A percentile compares a stretch with the other conserved stretches of the same genome.
These are phyloP conservation scores for Sorex araneus DNA, from an alignment of 2,113 vertebrate species.

Conservation along the genomic window DNA sequence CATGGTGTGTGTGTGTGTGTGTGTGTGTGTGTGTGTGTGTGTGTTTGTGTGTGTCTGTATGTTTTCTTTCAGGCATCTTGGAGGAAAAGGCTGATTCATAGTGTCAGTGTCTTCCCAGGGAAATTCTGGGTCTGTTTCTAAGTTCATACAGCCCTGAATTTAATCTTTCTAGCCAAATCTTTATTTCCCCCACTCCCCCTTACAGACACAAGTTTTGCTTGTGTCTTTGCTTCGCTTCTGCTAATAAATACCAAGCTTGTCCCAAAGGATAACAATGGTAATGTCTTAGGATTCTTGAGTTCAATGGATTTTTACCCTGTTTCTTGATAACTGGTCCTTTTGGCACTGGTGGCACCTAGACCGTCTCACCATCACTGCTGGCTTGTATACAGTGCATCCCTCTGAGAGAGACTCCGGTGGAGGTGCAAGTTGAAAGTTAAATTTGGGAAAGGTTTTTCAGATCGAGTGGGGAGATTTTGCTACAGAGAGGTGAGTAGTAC, in stretches of 20 bases:
- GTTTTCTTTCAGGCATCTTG: conserved; percentile 55
- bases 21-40: neutral
- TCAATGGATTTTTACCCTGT: rapidly evolving
- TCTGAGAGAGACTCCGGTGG: neutral
- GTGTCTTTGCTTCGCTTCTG: conserved; percentile 53
- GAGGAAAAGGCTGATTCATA: conserved; percentile 75
- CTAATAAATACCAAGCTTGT: conserved; percentile 45
- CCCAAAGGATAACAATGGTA: conserved; percentile 50
- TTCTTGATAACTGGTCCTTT: neutral
- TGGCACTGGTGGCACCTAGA: neutral
- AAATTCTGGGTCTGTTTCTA: conserved; percentile 68
- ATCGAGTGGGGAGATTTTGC: conserved; percentile 57
- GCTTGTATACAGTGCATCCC: too few species aligned
- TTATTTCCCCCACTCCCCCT: neutral
- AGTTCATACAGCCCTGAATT: conserved; percentile 45
- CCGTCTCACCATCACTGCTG: neutral
- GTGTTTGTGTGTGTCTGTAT: neutral
- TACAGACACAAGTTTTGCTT: neutral
- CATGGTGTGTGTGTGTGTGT: neutral
- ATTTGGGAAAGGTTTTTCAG: conserved; percentile 55
- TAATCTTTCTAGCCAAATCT: conserved; percentile 68
- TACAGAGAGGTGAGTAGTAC: conserved; percentile 63
- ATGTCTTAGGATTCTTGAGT: neutral
- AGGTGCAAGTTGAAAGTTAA: conserved; percentile 44
- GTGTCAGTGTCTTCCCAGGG: conserved; percentile 59